Base-by-base conservation (phyloP, 1,140 invertebrate genomes). In the Diorhabda carinulata region DNA sequence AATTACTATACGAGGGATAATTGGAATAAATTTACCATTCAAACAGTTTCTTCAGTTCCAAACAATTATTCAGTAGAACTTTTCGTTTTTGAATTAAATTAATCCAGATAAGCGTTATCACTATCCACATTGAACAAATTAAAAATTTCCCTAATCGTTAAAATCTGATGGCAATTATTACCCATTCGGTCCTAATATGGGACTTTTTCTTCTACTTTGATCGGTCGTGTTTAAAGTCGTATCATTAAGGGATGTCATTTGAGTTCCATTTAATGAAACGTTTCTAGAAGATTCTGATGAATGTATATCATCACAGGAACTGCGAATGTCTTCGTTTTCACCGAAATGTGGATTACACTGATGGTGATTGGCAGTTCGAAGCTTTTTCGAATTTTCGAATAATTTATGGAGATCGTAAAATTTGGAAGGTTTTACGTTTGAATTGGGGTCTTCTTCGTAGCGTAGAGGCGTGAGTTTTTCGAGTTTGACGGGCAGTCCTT, bases 391-490 rank as follows among this genome's bases (percentile, higher is more conserved):
- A 5, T 61, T 61, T 43, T 71, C 72, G 67, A 74, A 73, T 3
- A 77, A 56, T 9, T 58, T 69, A 40, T 72, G 67, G 4, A 76
- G 67, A 40, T 75, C 71, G 52, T 70, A 68, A 57, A 74, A 76
- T 64, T 74, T 77, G 2, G 74, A 69, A 5, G 73, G 60, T 57
- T 74, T 73, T 7, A 78, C 59, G 58, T 78, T 77, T 6, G 74
- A 78, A 65, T 78, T 78, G 9, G 76, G 70, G 67, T 78, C 77
- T 47, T 77, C 77, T 58, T 77, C 71, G 68, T 72, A 78, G 40
- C 61, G 61, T 42, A 69, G 66, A 42, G 44, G 52, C 43, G 67
- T 40, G 60, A 68, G 67, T n/a, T 60, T 65, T 57, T 71, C 68
- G 25, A 64, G 68, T 66, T 75, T 72, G 5, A 73, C 74, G 43